These are phyloP conservation scores for Heliconius congener DNA, from an alignment of 1,140 invertebrate genomes.

Conservation along the genomic window DNA sequence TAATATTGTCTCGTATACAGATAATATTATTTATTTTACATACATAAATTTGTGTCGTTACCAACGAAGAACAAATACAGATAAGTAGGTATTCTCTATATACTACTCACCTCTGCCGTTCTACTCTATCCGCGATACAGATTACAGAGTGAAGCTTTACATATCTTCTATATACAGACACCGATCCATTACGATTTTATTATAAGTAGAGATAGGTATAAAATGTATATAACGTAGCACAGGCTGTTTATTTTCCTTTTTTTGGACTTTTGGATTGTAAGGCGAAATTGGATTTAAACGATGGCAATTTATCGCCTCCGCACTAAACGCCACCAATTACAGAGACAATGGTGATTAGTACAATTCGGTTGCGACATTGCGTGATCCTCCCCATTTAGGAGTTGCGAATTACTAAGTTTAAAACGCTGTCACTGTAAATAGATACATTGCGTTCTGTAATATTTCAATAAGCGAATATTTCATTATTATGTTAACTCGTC, in stretches of 20 bases:
- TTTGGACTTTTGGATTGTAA: conserved; percentile 30
- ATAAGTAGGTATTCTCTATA: no score
- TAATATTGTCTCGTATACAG: no score
- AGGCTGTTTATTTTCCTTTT: conserved; percentile 11
- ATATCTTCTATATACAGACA: no score
- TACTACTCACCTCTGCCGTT: no score
- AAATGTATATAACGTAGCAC: background rate
- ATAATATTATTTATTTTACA: no score
- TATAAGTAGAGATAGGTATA: no score
- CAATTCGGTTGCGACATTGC: conserved; percentile 61
- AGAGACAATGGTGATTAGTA: conserved; percentile 54
- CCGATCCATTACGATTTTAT: no score
- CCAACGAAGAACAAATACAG: no score
- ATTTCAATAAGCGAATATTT: background rate
- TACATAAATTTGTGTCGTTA: no score
- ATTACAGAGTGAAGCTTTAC: no score
- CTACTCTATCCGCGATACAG: no score
- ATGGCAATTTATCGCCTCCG: conserved; percentile 61
- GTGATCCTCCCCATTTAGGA: conserved; percentile 55
- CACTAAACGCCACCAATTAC: conserved; percentile 54
- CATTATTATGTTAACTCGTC: background rate
- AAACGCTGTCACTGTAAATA: conserved; percentile 23
- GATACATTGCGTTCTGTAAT: background rate
- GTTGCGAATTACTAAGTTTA: conserved; percentile 47
- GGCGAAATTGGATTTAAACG: conserved; percentile 59